A percentile compares a stretch with the other conserved stretches of the same genome.
Conservation (phyloP, 1,140 invertebrate genomes). For the Ceratina australensis region DNA sequence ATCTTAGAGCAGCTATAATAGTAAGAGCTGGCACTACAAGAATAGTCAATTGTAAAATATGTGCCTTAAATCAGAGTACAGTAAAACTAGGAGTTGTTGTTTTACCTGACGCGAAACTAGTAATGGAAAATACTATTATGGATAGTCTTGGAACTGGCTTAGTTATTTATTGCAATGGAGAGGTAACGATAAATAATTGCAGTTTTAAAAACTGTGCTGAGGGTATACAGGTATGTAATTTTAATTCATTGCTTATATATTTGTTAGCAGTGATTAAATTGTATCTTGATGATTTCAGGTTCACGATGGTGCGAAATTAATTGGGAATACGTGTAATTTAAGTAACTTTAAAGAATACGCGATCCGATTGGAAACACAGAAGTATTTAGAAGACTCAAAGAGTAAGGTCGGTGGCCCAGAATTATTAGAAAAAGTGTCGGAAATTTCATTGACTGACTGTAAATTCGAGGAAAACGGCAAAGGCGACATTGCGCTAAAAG, state of each 20-base stretch:
- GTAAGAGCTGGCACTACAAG: constrained; percentile 68
- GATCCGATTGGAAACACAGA: constrained; percentile 72
- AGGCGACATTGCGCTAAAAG: constrained; percentile 67
- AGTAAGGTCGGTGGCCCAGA: constrained; percentile 63
- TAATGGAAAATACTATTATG: constrained; percentile 68
- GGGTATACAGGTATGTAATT: constrained; percentile 70
- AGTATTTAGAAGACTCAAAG: constrained; percentile 57
- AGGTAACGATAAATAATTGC: constrained; percentile 67
- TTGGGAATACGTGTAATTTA: constrained; percentile 65
- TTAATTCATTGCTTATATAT: neutral
- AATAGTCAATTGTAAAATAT: constrained; percentile 70
- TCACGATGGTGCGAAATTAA: constrained; percentile 65
- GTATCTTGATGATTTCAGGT: constrained; percentile 39
- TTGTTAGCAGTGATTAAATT: neutral
- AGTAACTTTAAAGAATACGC: constrained; percentile 71
- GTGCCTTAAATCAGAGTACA: constrained; percentile 66
- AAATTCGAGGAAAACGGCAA: constrained; percentile 69
- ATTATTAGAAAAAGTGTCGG: constrained; percentile 61
- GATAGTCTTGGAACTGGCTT: constrained; percentile 72
- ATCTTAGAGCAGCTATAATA: constrained; percentile 72
- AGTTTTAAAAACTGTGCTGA: constrained; percentile 71
- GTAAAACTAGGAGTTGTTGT: constrained; percentile 75
- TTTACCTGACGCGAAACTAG: constrained; percentile 70
- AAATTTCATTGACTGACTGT: constrained; percentile 69
- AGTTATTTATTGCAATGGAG: constrained; percentile 67